phyloP scores from a whole-genome alignment of 1,140 invertebrate genomes.

The Tribolium madens region DNA sequence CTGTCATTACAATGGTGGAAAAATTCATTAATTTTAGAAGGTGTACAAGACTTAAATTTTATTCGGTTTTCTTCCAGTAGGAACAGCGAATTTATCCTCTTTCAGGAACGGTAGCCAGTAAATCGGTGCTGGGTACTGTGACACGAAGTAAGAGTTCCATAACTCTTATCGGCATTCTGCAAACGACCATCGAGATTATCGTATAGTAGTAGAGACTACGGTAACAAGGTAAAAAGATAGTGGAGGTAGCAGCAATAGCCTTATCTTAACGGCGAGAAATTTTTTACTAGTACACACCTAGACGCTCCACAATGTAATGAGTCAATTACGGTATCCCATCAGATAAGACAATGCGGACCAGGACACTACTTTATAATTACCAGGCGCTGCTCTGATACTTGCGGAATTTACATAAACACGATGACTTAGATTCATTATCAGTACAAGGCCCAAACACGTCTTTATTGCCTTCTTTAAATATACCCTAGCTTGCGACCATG shows the following conservation, averaged over 20 bases:
- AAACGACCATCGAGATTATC: slow-evolving; percentile 56
- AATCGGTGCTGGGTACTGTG: not conserved
- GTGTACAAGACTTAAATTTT: no score
- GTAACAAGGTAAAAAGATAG: slow-evolving; percentile 56
- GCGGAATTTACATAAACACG: slow-evolving; percentile 60
- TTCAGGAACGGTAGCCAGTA: not conserved
- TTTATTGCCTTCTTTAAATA: slow-evolving; percentile 51
- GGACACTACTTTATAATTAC: slow-evolving; percentile 60
- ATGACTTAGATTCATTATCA: slow-evolving; percentile 58
- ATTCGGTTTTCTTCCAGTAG: no score
- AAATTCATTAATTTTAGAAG: no score
- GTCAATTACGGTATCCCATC: slow-evolving; percentile 60
- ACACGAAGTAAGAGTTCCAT: slow-evolving; percentile 38
- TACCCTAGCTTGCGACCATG: slow-evolving; percentile 10
- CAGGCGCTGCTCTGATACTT: slow-evolving; percentile 55
- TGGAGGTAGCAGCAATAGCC: slow-evolving; percentile 43
- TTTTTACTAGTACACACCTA: slow-evolving; percentile 62
- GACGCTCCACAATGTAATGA: slow-evolving; percentile 59
- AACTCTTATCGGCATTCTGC: slow-evolving; percentile 47
- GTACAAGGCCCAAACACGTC: slow-evolving; percentile 53
- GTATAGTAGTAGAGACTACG: slow-evolving; percentile 49
- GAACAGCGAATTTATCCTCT: no score
- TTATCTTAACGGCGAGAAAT: slow-evolving; percentile 61
- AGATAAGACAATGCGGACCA: slow-evolving; percentile 58
- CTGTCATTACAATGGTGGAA: no score